Percentiles rank a stretch among this genome's conserved stretches.
These are phyloP conservation scores for Anoplius nigerrimus DNA, from an alignment of 2,888 invertebrate genomes.

Conservation along the genomic window DNA sequence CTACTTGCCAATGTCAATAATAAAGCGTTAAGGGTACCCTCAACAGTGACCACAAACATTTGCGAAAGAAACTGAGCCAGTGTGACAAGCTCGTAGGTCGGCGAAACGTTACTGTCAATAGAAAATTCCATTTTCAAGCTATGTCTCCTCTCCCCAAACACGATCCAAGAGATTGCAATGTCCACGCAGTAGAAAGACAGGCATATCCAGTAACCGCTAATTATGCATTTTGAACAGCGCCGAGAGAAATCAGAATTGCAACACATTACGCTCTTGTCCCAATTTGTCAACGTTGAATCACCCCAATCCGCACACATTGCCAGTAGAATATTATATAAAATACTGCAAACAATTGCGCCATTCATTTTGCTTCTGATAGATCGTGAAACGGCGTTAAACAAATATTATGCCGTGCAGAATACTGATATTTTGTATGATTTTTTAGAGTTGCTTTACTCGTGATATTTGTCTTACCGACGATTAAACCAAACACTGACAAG, in stretches of 20 bases:
- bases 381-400: too few species aligned
- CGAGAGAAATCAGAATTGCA: neutral
- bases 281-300: neutral
- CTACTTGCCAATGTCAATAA: conserved; percentile 13
- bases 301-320: neutral
- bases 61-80: neutral
- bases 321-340: too few species aligned
- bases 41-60: neutral
- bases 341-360: too few species aligned
- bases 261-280: neutral
- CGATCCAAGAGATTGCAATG: neutral
- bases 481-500: conserved; percentile 10
- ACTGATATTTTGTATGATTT: too few species aligned
- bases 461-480: conserved; percentile 21
- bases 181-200: neutral
- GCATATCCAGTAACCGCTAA: neutral
- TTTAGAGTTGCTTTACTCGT: too few species aligned
- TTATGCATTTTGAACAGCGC: neutral
- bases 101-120: neutral
- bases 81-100: neutral
- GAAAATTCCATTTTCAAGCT: conserved; percentile 1
- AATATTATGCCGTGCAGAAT: too few species aligned
- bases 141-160: neutral
- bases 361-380: too few species aligned
- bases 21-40: conserved; percentile 15